These are phyloP conservation scores for Drosophila greeni DNA, from an alignment of 2,888 invertebrate genomes.

Conservation along the genomic window DNA sequence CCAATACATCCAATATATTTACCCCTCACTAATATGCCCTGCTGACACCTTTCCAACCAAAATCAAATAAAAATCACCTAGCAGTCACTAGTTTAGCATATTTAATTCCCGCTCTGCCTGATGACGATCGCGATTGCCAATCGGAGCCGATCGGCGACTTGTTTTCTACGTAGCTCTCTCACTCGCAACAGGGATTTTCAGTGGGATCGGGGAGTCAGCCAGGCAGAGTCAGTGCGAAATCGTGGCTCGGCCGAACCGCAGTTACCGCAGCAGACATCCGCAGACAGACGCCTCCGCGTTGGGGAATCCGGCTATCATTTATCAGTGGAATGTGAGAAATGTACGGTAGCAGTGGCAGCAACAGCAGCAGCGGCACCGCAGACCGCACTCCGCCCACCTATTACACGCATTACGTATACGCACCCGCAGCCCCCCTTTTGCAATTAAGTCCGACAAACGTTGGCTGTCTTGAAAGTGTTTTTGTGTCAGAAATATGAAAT, in stretches of 20 bases:
- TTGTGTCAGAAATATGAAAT: conserved; percentile 2
- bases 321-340: conserved; percentile 58
- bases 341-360: conserved; percentile 19
- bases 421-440: conserved; percentile 9
- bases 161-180: conserved; percentile 20
- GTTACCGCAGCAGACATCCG: conserved; percentile 28
- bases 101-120: conserved; percentile 41
- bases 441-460: conserved; percentile 26
- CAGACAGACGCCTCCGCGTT: conserved; percentile 34
- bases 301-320: conserved; percentile 56
- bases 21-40: conserved; percentile 4
- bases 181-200: conserved; percentile 30
- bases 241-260: conserved; percentile 60
- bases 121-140: conserved; percentile 37
- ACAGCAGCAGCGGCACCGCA: conserved; percentile 17
- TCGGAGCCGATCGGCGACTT: conserved; percentile 37
- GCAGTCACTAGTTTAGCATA: conserved; percentile 55
- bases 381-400: conserved; percentile 24
- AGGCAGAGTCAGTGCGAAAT: conserved; percentile 53
- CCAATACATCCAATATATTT: no score
- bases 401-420: conserved; percentile 20
- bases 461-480: conserved; percentile 20
- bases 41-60: conserved; percentile 5
- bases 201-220: conserved; percentile 21
- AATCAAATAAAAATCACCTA: conserved; percentile 53